Evolutionary conservation across 2,797 vertebrate genomes (phyloP).

Genomic region (Sebastes cheni): DNA sequence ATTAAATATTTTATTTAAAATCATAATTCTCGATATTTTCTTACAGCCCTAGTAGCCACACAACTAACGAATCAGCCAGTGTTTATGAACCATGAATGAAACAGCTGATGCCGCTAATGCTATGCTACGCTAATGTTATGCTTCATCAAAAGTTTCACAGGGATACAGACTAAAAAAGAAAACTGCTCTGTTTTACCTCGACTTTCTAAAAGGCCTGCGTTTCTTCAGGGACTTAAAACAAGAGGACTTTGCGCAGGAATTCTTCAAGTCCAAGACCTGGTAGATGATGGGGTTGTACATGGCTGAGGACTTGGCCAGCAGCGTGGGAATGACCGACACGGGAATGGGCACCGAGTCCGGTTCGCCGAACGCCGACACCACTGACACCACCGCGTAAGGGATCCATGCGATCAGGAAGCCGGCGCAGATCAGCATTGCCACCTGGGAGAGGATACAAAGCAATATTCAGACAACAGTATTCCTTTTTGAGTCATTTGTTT

Average conservation of each 20-base stretch:
- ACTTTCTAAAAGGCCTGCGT: slow-evolving; percentile 77
- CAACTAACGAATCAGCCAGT: not conserved
- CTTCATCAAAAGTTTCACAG: not conserved
- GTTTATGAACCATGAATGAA: not conserved
- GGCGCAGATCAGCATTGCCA: slow-evolving; percentile 96
- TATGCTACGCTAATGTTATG: not conserved
- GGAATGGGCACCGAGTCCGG: slow-evolving; percentile 90
- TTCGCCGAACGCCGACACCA: slow-evolving; percentile 92
- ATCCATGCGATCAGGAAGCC: slow-evolving; percentile 97
- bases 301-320: slow-evolving; percentile 93
- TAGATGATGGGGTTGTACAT: slow-evolving; percentile 99
- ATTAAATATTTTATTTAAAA: too few species aligned
- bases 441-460: slow-evolving; percentile 72
- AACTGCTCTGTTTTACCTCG: slow-evolving; percentile 79
- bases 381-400: slow-evolving; percentile 92
- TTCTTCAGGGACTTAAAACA: slow-evolving; percentile 77
- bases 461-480: not conserved
- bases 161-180: not conserved
- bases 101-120: not conserved
- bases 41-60: not conserved
- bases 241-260: slow-evolving; percentile 75
- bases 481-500: not conserved
- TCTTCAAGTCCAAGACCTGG: slow-evolving; percentile 90
- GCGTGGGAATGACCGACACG: slow-evolving; percentile 90
- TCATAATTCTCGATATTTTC: too few species aligned